A percentile compares a stretch with the other conserved stretches of the same genome.
These are phyloP conservation scores for Scaeva pyrastri DNA, from an alignment of 2,888 invertebrate species.

Conservation along the genomic window DNA sequence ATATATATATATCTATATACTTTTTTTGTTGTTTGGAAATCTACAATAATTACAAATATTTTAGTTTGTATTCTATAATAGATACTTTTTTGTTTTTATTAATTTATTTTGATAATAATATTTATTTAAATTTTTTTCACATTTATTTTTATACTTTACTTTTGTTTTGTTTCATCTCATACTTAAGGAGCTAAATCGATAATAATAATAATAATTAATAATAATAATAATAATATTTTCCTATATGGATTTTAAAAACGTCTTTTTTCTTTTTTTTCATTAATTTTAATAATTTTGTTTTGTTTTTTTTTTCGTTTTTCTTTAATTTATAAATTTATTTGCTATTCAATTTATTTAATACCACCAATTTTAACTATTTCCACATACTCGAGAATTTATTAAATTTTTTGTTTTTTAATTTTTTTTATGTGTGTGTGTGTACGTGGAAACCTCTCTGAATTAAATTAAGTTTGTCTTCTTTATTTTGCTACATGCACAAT, in stretches of 20 bases:
- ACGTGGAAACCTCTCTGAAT: constrained; percentile 72
- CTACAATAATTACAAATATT: constrained; percentile 73
- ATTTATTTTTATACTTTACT: constrained; percentile 35
- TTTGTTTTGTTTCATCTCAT: constrained; percentile 62
- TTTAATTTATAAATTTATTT: constrained; percentile 62
- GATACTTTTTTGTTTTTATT: constrained; percentile 57
- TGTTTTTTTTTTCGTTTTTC: constrained; percentile 45
- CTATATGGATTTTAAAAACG: constrained; percentile 70
- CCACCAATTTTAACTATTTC: constrained; percentile 73
- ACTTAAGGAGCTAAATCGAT: constrained; percentile 68
- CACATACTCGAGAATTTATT: constrained; percentile 59
- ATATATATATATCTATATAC: constrained; percentile 50
- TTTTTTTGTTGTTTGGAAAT: constrained; percentile 66
- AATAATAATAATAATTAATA: constrained; percentile 45
- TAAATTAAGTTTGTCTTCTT: constrained; percentile 73
- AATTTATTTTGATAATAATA: constrained; percentile 52
- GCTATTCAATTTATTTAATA: constrained; percentile 75
- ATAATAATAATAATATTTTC: constrained; percentile 71
- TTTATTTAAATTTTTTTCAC: constrained; percentile 60
- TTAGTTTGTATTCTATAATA: constrained; percentile 70
- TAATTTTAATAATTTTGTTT: constrained; percentile 49
- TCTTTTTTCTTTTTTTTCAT: constrained; percentile 44
- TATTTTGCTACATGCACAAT: constrained; percentile 59
- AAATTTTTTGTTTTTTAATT: constrained; percentile 22
- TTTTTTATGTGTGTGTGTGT: constrained; percentile 42